These are phyloP conservation scores for Pipra filicauda DNA, from an alignment of 2,113 vertebrate genomes.

Conservation along the genomic window DNA sequence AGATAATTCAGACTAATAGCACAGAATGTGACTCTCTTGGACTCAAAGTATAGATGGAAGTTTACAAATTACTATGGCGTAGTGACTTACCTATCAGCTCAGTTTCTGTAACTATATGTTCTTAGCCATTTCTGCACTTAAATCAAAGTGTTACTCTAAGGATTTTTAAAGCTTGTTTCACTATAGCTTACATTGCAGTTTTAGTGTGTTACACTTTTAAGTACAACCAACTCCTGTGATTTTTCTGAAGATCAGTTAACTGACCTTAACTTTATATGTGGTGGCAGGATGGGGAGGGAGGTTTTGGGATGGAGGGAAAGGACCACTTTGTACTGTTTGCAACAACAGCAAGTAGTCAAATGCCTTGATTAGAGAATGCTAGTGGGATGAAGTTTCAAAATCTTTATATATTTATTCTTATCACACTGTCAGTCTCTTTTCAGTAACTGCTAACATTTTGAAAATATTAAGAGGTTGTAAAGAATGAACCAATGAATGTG, in stretches of 20 bases:
- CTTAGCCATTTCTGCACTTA: not conserved
- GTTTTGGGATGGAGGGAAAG: not conserved
- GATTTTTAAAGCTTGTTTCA: not conserved
- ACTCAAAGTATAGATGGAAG: not conserved
- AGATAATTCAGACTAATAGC: not conserved
- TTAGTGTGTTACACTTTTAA: not conserved
- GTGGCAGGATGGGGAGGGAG: fast-evolving
- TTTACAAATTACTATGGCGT: not conserved
- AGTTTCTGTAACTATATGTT: not conserved
- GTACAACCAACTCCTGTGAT: not conserved
- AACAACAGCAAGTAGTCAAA: not conserved
- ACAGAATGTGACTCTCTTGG: not conserved
- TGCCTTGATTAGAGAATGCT: not conserved
- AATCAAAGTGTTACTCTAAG: not conserved
- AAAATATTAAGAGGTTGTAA: not conserved
- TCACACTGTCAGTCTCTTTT: not conserved
- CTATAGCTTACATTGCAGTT: not conserved
- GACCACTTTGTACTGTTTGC: not conserved
- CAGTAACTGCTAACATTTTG: not conserved
- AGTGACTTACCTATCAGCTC: not conserved
- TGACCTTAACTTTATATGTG: not conserved
- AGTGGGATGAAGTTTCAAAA: not conserved
- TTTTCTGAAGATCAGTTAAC: not conserved
- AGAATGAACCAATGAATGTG: not conserved
- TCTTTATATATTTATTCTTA: not conserved